Evolutionary conservation across 2,113 vertebrate species (phyloP).

Genomic region (Corythoichthys intestinalis): DNA sequence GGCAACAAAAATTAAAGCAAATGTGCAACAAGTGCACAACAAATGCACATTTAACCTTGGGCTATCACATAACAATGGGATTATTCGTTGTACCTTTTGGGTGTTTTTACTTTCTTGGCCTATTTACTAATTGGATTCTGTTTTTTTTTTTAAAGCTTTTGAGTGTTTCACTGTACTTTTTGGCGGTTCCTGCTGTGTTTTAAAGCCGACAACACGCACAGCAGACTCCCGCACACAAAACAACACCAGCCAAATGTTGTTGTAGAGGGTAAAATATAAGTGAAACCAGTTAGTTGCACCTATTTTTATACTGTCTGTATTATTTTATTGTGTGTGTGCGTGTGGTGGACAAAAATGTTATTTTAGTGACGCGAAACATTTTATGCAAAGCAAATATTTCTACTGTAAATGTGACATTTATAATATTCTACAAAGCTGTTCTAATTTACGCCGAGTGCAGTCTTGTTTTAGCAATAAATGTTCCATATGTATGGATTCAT

Average conservation of each 20-base stretch:
- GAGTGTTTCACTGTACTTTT: conserved; percentile 3
- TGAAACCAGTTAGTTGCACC: conserved; percentile 37
- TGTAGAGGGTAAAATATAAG: conserved; percentile 15
- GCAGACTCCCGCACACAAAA: not conserved
- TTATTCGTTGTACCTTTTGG: no score
- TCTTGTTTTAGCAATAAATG: conserved; percentile 68
- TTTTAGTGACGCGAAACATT: conserved; percentile 46
- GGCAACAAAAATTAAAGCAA: no score
- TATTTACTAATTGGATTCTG: not conserved
- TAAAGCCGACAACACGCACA: not conserved
- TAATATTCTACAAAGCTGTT: conserved; percentile 50
- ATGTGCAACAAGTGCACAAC: no score
- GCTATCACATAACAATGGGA: no score
- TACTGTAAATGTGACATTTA: conserved; percentile 44
- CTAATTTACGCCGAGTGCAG: conserved; percentile 55
- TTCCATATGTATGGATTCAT: conserved; percentile 46
- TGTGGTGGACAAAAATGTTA: conserved; percentile 44
- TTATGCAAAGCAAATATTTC: conserved; percentile 64
- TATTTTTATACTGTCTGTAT: conserved; percentile 61
- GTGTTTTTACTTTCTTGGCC: no score
- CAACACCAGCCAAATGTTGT: conserved; percentile 1
- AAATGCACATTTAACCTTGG: no score
- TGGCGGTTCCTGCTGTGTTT: not conserved
- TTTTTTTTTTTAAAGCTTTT: not conserved
- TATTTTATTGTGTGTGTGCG: conserved; percentile 24